Base-by-base conservation (phyloP, 2,888 invertebrate species). In the Crocallis elinguaria region DNA sequence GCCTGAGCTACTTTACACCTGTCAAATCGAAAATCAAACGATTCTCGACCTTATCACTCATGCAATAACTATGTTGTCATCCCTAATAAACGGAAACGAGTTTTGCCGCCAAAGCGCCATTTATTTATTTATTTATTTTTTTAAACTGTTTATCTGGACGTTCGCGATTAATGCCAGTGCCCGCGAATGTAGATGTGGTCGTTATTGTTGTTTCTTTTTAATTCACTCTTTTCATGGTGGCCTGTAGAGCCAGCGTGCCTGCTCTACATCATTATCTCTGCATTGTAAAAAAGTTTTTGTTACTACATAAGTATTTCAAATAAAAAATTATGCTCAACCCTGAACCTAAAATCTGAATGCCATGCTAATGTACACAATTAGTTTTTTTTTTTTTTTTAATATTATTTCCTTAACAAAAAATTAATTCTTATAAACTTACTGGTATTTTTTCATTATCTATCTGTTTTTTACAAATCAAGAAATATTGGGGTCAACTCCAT, bases 91-190 rank as follows among this genome's bases (percentile, higher is more conserved):
- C 65, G 64, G 69, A 75, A 73, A 75, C 73, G 63, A 65, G 74
- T 75, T 75, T 54, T 74, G 77, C 84, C 79, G 77, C 71, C 80
- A 80, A 84, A 83, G 82, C 77, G 76, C 79, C 76, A 82, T 84
- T 86, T 84, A 79, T 79, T 75, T 80, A 74, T 76, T 71, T 75
- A 73, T 83, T 77, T 29, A 29, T 29, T 77, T 84, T 84, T 84
- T 84, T 81, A 80, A 81, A 83, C 77, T 83, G 80, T 84, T 81
- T 80, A 82, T 78, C 68, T 80, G 80, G 77, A 79, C 69, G 72
- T 66, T 74, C 69, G 79, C 81, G 84, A 84, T 81, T 84, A 84
- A 82, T 84, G 82, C 70, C 69, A 73, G 67, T 67, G 77, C 68
- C 66, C 62, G 83, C 73, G 68, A 75, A 73, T 71, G 61, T 60